Base-by-base conservation (phyloP, 2,888 invertebrate genomes). In the Yponomeuta plumbellus region DNA sequence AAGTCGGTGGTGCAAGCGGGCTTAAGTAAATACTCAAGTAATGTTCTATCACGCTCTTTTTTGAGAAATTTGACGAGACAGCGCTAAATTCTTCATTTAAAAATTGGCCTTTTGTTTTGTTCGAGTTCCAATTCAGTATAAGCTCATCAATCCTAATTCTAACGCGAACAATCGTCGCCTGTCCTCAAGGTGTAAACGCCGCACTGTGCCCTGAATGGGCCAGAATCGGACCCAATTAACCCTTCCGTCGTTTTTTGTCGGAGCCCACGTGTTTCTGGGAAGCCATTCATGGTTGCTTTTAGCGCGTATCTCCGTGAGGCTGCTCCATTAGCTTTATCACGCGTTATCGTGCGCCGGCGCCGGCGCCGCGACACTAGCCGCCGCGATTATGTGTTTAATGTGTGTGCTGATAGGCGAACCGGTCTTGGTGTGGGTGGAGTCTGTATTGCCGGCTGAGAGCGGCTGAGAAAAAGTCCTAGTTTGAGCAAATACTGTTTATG, bases 281-380 rank as follows among this genome's bases (percentile, higher is more conserved):
- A 88, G 75, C 80, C 89, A 88, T 88, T 88, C 86, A 88, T 80
- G 80, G 79, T 78, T 77, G 79, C 79, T 77, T 80, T 80, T 79
- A 57, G 56, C 20, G n/a, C 56, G 56, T 64, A 64, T 64, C 64
- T 64, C 56, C 23, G 23, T 56, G 56, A 57, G 52, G 22, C 56
- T 40, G 20, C 75, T 88, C 89, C 89, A 90, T 90, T 90, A 90
- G 80, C 79, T 84, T 85, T 90, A 90, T 88, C 88, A 81, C 76
- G 73, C 80, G 83, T 83, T 86, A 86, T 87, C 87, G 82, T 52
- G 44, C 44, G 44, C 17, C 73, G 80, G 86, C 88, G 88, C 88
- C 88, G 88, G 88, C 88, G 88, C 66, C 64, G 67, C n/a, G 34
- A 39, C 21, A 21, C 26, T 58, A 20, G 56, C 66, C 40, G 58